These are phyloP conservation scores for Trididemnum nubilum DNA, from an alignment of 23 tunicate genomes.

Conservation along the genomic window DNA sequence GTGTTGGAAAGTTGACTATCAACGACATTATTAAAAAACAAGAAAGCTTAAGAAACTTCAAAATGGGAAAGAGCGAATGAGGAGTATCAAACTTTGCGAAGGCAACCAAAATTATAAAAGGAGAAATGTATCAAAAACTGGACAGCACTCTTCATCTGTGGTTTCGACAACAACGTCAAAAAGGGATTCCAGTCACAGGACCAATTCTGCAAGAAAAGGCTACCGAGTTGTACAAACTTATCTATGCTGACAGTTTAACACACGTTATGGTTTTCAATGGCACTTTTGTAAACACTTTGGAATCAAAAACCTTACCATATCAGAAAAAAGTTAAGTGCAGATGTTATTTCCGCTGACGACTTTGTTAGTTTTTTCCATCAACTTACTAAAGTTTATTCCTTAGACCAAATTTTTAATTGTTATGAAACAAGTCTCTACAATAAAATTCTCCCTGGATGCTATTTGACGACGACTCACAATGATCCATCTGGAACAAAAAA, in stretches of 20 bases:
- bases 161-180: conserved; percentile 20
- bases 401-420: no score
- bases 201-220: conserved; percentile 22
- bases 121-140: no score
- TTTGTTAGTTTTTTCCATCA: conserved; percentile 6
- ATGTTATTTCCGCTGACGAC: no score
- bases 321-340: conserved; percentile 34
- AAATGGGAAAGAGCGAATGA: no score
- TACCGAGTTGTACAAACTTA: conserved; percentile 1
- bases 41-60: conserved; percentile 26
- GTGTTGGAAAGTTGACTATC: conserved; percentile 15
- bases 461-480: conserved; percentile 2
- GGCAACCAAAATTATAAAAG: no score
- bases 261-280: conserved; percentile 26
- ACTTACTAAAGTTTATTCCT: conserved; percentile 24
- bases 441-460: conserved; percentile 30
- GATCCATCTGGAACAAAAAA: conserved; percentile 32
- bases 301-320: no score
- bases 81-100: no score
- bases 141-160: no score
- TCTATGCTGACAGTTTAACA: conserved; percentile 17
- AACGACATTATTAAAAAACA: conserved; percentile 8
- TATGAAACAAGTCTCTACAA: conserved; percentile 22
- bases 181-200: conserved; percentile 16
- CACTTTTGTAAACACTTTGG: neutral